Conservation (phyloP, 1,140 invertebrate species). For the Conus ventricosus region DNA sequence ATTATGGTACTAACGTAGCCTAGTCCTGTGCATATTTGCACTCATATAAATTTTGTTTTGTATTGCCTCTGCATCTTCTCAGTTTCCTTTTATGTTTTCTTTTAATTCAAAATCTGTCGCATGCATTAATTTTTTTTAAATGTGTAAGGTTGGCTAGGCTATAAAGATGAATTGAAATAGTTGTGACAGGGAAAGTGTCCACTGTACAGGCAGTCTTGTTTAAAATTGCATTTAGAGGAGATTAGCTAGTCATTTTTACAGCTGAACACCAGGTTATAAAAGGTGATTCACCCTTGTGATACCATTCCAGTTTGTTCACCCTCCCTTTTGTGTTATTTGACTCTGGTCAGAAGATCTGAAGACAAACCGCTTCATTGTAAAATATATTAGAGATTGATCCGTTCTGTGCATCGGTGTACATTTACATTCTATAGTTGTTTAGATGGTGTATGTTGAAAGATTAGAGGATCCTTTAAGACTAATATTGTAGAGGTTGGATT, state of each 20-base stretch:
- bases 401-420: too few species aligned
- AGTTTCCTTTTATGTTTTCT: too few species aligned
- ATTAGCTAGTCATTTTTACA: too few species aligned
- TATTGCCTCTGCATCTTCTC: too few species aligned
- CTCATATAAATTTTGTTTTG: not conserved
- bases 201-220: too few species aligned
- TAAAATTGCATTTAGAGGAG: too few species aligned
- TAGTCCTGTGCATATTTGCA: not conserved
- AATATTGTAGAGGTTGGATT: not conserved
- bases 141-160: not conserved
- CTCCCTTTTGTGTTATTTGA: not conserved
- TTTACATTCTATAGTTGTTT: not conserved
- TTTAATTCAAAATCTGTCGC: too few species aligned
- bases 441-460: not conserved
- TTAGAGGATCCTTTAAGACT: not conserved
- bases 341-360: not conserved
- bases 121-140: not conserved
- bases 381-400: not conserved
- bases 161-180: not conserved
- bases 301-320: too few species aligned
- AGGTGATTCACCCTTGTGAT: too few species aligned
- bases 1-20: too few species aligned
- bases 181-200: too few species aligned
- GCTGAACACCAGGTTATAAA: too few species aligned
- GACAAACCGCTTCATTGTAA: slow-evolving; percentile 19